Base-by-base conservation (phyloP, 2,888 invertebrate species). In the Zygothrica quintamaculata region DNA sequence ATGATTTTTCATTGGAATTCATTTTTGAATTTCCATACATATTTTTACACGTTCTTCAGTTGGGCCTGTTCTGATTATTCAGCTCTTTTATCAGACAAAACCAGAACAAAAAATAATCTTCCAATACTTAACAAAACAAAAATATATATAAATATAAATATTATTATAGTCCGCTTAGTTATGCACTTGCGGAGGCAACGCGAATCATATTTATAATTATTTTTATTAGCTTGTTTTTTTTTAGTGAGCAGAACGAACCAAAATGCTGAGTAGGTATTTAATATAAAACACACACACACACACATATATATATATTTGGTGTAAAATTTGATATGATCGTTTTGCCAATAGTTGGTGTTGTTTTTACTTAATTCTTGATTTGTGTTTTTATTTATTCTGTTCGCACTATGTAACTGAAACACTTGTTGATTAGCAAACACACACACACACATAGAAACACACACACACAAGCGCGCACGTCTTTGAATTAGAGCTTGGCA, bases 371-470 rank as follows among this genome's bases (percentile, higher is more conserved):
- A 33, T 61, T 69, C 55, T 36, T 34, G 31, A 18, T 44, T 58
- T 48, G 34, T 43, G 36, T 40, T 40, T 40, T 37, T 44, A 48
- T 58, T 71, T 48, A 40, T 57, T 71, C 60, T 40, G 40, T 72
- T 70, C 59, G 66, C 74, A 74, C 65, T 65, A 59, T 44, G 22
- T 43, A 44, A 50, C 43, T 50, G 25, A 75, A 68, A 64, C 77
- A 79, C 77, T 79, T 76, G 66, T 76, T 74, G 47, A n/a, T n/a
- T n/a, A n/a, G n/a, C n/a, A 62, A 67, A 60, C 44, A 33, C 42
- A 34, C 42, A 56, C 51, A 59, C 36, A 61, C 53, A 55, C 25
- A 58, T 39, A 7, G 12, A 22, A 22, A 40, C 37, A 26, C 36
- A 55, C 15, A 56, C 22, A 51, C 33, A 34, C 40, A 25, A 16